Evolutionary conservation across 2,113 vertebrate species (phyloP), one percentile per base, ranked within the genome.

Genomic region (Spea bombifrons): DNA sequence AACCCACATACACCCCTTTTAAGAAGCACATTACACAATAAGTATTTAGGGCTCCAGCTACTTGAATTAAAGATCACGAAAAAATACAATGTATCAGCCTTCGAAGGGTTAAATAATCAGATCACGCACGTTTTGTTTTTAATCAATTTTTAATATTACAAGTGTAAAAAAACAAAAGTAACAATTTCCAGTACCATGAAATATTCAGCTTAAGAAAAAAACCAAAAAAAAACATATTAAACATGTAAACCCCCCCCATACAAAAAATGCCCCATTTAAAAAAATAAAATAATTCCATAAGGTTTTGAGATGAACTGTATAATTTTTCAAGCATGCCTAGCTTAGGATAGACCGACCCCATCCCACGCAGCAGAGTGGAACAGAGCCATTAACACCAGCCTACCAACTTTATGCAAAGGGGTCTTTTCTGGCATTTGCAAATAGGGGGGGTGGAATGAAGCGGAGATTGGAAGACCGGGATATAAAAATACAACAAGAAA

Each of bases 111-210:
- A 30, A 30, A 30, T 30, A 30, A 30, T 30, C 30, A 30, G 30
- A 30, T 30, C 30, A 12, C 10, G 8, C 55, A 59, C 9, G 8
- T 13, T 47, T 68, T 13, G 13, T 68, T 68, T 50, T 70, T 0
- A 50, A n/a, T 78, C 69, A 64, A n/a, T 59, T 57, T 76, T 72
- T 49, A 78, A 15, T n/a, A 3, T 65, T 73, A 73, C 57, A 70
- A 73, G 53, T 80, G 73, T 67, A 80, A 73, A 78, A 78, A 69
- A 65, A 71, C 44, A 67, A 67, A 69, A 69, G 3, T 12, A 13
- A 67, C 2, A 75, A 57, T n/a, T 79, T 79, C 67, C 76, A 78
- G 77, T 80, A 80, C 77, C 77, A 45, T 17, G 52, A 80, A 66
- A n/a, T 73, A 46, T 49, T 70, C 67, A 70, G 13, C 17, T 49